A percentile compares a stretch with the other conserved stretches of the same genome.
Evolutionary conservation across 2,113 vertebrate species (phyloP).

Genomic region (Perognathus longimembris): DNA sequence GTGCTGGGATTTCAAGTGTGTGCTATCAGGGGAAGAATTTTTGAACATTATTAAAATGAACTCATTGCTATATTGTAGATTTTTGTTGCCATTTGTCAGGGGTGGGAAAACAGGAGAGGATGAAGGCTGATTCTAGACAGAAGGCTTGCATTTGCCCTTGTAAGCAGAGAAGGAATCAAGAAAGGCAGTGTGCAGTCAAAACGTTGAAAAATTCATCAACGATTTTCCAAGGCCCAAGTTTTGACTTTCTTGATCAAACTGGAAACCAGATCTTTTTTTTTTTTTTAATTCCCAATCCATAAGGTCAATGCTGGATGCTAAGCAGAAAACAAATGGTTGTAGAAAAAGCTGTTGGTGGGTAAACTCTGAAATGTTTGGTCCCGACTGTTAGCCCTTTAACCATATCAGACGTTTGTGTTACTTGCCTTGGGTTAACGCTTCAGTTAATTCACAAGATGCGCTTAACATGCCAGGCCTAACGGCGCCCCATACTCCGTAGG

Average conservation of each 20-base stretch:
- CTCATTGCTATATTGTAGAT: background rate
- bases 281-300: background rate
- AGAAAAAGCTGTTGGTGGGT: background rate
- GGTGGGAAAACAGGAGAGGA: background rate
- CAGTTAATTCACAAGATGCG: too few relatives aligned
- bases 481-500: conserved; percentile 79
- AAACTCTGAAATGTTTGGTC: background rate
- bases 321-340: background rate
- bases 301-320: background rate
- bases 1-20: background rate
- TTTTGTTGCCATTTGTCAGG: background rate
- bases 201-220: background rate
- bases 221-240: background rate
- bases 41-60: background rate
- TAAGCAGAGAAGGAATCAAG: background rate
- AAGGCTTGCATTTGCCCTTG: background rate
- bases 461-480: too few relatives aligned
- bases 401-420: background rate
- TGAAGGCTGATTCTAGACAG: background rate
- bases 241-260: background rate
- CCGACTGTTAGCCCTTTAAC: background rate
- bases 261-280: conserved; percentile 9
- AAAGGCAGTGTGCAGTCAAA: background rate
- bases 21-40: background rate
- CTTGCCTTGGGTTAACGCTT: background rate